Base-by-base conservation (phyloP, 2,797 vertebrate genomes). In the Scolopax bukidnonensis region DNA sequence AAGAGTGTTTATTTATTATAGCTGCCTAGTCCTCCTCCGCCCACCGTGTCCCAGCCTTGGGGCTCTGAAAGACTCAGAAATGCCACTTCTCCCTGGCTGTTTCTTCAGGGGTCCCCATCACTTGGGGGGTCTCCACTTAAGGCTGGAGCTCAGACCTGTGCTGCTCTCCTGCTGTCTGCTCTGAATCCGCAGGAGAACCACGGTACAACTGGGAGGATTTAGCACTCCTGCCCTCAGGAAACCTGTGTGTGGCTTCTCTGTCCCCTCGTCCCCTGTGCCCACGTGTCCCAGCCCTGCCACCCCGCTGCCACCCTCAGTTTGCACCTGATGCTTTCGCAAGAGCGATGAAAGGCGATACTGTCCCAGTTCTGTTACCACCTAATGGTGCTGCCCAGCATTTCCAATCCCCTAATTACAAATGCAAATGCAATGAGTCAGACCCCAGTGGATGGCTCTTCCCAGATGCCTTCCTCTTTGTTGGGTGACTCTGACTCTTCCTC, bases 1-100 rank as follows among this genome's bases (percentile, higher is more conserved):
- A 84, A 75, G 59, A 56, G 9, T 77, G 67, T 95, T 94, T 94
- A 87, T 93, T 94, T 92, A 74, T 90, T 89, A 77, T 18, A 89
- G 87, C 64, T 83, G 45, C 56, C 56, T 69, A 30, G 25, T 53
- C n/a, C 78, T 94, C 32, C 79, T 94, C 69, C 77, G 87, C 75
- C 61, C 54, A 69, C 23, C 12, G 0, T 4, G 28, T 57, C 53
- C 47, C 68, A 87, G 80, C 59, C 74, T 33, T 69, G 70, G 70
- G 41, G 27, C 69, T 69, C 88, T 2, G 4, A 87, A 77, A 48
- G 23, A 5, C 38, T n/a, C 60, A 36, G 68, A 57, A 84, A 79
- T 43, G 11, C 40, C 27, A 6, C 14, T 85, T 56, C 17, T 95
- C 38, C 67, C 40, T 32, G 51, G 6, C 40, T 51, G 36, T 32